phyloP scores from a whole-genome alignment of 2,797 vertebrate species.

The Pseudomugil gertrudae region DNA sequence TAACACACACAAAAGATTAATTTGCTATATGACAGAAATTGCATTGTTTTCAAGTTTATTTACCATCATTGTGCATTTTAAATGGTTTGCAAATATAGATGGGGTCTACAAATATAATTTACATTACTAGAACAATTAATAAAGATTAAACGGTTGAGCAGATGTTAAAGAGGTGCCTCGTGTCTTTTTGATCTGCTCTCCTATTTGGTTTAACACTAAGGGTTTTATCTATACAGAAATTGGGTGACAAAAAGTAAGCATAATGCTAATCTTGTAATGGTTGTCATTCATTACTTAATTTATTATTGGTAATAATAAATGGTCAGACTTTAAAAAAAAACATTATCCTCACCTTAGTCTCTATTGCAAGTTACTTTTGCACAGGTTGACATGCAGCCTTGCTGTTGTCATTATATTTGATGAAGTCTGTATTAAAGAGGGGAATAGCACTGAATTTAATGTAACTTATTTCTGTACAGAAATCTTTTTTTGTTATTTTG shows the following conservation, averaged over 20 bases:
- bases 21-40: neutral
- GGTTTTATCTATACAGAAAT: constrained; percentile 3
- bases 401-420: constrained; percentile 36
- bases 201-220: neutral
- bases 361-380: constrained; percentile 30
- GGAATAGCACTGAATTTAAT: constrained; percentile 71
- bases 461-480: neutral
- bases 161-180: neutral
- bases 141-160: neutral
- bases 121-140: neutral
- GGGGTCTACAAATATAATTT: neutral
- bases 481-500: neutral
- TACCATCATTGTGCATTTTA: neutral
- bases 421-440: constrained; percentile 45
- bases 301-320: neutral
- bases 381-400: constrained; percentile 55
- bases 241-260: constrained; percentile 10
- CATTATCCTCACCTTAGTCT: constrained; percentile 12
- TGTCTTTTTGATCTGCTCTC: neutral
- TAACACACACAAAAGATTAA: neutral
- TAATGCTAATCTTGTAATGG: constrained; percentile 6
- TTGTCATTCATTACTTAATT: neutral
- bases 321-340: constrained; percentile 4
- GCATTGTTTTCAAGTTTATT: neutral
- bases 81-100: neutral